Base-by-base conservation (phyloP, 2,113 vertebrate genomes). In the Gymnogyps californianus region DNA sequence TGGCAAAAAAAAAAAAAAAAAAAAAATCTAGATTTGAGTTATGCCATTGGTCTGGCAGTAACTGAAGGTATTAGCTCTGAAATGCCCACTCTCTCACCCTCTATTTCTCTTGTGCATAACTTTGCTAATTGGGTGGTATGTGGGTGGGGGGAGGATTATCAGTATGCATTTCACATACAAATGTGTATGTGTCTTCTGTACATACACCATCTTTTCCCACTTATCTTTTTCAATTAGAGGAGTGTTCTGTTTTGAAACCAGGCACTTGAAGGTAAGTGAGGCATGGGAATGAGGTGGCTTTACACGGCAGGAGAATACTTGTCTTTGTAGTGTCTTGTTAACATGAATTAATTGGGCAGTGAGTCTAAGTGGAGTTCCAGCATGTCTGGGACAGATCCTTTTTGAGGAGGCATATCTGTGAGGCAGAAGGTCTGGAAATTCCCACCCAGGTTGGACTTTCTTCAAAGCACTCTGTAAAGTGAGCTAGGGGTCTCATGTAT, bases 321-420 rank as follows among this genome's bases (percentile, higher is more conserved):
- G 74, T 71, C 91, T 97, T 96, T 97, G 93, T 96, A 88, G 65
- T 57, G 51, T 70, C 78, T 95, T 91, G 75, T 95, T 94, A 96
- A 64, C 5, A 15, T 38, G 20, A 75, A 96, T 95, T 97, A 97
- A 95, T 97, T 90, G 94, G 95, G 59, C 58, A 79, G 74, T 66
- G 75, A 89, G 54, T 91, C 91, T 92, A 83, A 93, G 69, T 84
- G 85, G 86, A 36, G 6, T 90, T 95, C 83, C 72, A 92, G 85
- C 40, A 69, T 62, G 71, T 91, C 76, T 94, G 79, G 82, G 62
- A 74, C 77, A 77, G 55, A 46, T 71, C 17, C 57, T 59, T 82
- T 93, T 87, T 95, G 71, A 90, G 71, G 51, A 96, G 71, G 70
- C 71, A 31, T 58, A 59, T 89, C 66, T 92, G 31, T 87, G 81